Base-by-base conservation (phyloP, 2,888 invertebrate genomes). In the Oegoconia quadripuncta region DNA sequence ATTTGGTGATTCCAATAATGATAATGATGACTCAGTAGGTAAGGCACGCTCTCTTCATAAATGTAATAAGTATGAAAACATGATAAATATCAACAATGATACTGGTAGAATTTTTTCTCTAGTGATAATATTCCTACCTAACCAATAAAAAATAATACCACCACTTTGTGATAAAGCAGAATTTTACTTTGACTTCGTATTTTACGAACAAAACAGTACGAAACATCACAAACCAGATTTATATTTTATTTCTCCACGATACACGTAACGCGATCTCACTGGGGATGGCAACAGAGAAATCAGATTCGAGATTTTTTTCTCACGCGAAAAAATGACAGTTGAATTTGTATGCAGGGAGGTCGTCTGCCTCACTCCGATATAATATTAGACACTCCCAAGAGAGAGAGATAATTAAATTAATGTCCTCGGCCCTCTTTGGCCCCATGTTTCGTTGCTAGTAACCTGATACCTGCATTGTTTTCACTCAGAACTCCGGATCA, bases 401-500 rank as follows among this genome's bases (percentile, higher is more conserved):
- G 86, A 76, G 76, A 63, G 59, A 58, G 64, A 62, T 84, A 87
- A 87, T 86, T 86, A 82, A 84, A 86, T 87, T 87, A 86, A 86
- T 82, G 84, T 79, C 74, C 78, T 71, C 78, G 60, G 74, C 78
- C 83, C 84, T 76, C 74, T 67, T 64, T 63, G 64, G 64, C 71
- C 69, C 73, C 72, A 56, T 69, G 71, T 68, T 68, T 66, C 70
- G 74, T 64, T 59, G 66, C 68, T 64, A 70, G 86, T 83, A 84
- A 87, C 74, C 68, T 70, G 81, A 87, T 83, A 87, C 87, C 83
- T 84, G 84, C 81, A 80, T 76, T 83, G 82, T 83, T 80, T 82
- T 74, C 61, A 59, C 62, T 65, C n/a, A n/a, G n/a, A n/a, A n/a
- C n/a, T n/a, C 51, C 39, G 50, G 47, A 48, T 57, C 51, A 37